Evolutionary conservation across 1,140 invertebrate genomes (phyloP), one percentile per base, ranked within the genome.

Genomic region (Metaphire vulgaris): DNA sequence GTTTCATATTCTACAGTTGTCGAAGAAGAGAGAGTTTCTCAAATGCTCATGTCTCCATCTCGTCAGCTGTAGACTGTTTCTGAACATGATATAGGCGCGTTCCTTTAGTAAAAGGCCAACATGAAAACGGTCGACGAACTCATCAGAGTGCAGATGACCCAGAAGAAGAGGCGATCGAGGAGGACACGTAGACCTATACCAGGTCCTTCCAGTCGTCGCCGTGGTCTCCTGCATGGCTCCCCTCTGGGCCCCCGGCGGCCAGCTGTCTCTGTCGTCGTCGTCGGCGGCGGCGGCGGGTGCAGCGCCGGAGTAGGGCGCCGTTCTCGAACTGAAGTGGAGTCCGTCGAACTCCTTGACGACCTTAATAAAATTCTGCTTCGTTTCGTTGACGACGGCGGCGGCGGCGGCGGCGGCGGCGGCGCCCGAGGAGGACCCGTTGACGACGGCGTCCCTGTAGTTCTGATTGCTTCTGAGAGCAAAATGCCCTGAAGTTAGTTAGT

Each of bases 141-240:
- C 75, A 76, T 76, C 15, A 74, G 56, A n/a, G 65, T 41, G 41
- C 74, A 76, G n/a, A 76, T 74, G 16, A 76, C 26, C 75, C 75
- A 76, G 75, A 76, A 76, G 69, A 76, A 76, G 21, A 76, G 31
- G 21, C 75, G 32, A 26, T 76, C 75, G 1, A 76, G 70, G 15
- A 76, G n/a, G n/a, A n/a, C n/a, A n/a, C n/a, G n/a, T n/a, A n/a
- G n/a, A n/a, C 75, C 2, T 31, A n/a, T 1, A 69, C 75, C 0
- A 76, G 41, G 14, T 76, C 75, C 16, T 33, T 30, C 75, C 69
- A 73, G 16, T 76, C 75, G 26, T 73, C 31, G 21, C 31, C 26
- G 56, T 74, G 30, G 31, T 74, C 72, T 16, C 16, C 12, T n/a
- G 64, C 15, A 65, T 65, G 64, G 15, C n/a, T 16, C 64, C 15